phyloP scores from a whole-genome alignment of 2,888 invertebrate genomes.

The Reticulitermes lucifugus region DNA sequence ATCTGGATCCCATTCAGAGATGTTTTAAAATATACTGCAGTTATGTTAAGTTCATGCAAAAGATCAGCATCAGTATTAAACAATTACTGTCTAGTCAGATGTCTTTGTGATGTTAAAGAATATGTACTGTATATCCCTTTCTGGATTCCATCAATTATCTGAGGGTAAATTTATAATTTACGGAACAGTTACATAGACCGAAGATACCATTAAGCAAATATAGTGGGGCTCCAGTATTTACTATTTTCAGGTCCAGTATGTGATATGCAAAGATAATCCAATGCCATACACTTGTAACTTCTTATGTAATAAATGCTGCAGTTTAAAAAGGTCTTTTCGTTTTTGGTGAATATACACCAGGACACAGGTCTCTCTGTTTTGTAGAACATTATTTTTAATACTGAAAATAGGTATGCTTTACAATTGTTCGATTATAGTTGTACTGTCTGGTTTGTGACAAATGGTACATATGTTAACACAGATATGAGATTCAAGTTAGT shows the following conservation, averaged over 20 bases:
- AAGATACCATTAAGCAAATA: neutral
- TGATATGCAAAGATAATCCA: neutral
- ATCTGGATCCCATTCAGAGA: neutral
- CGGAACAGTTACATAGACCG: neutral
- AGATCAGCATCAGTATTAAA: neutral
- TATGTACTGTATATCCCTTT: neutral
- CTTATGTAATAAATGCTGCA: neutral
- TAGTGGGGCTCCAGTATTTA: neutral
- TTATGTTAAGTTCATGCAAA: neutral
- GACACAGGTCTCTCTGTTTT: neutral
- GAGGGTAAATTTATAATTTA: neutral
- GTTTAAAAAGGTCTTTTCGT: neutral
- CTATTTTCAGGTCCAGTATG: neutral
- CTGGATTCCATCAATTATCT: neutral
- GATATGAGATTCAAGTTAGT: too few species aligned
- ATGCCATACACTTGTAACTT: neutral
- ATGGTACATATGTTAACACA: too few species aligned
- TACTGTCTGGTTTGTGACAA: too few species aligned
- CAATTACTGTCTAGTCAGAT: neutral
- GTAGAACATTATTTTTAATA: conserved; percentile 8
- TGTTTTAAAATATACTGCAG: neutral
- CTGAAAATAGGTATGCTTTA: neutral
- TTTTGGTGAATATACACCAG: neutral
- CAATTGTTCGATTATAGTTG: neutral
- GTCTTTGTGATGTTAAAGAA: neutral